Evolutionary conservation across 2,113 vertebrate species (phyloP), one percentile per base, ranked within the genome.

Genomic region (Malurus alboscapulatus): DNA sequence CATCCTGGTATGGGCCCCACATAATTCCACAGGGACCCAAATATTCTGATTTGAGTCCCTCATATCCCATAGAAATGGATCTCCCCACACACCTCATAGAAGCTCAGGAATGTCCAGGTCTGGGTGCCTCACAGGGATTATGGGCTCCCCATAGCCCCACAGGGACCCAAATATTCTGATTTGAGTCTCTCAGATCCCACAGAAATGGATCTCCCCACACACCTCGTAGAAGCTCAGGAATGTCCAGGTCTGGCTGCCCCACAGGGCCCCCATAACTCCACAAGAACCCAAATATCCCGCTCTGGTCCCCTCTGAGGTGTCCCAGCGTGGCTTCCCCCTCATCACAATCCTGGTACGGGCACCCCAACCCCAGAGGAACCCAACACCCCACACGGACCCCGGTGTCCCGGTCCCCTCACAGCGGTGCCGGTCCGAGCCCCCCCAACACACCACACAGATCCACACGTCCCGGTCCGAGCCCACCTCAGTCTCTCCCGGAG

Each of bases 1-100:
- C 2, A 26, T 7, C 22, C 27, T 6, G 2, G 5, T 19, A 14
- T 0, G 14, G 17, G 3, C 7, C 6, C 12, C 20, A 22, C 20
- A 4, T 1, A 10, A 24, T 7, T 50, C 19, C 57, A 14, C 12
- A 32, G 12, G 4, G 6, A 8, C 12, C 14, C 71, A 25, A 12
- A 1, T 2, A 9, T n/a, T 11, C 5, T 5, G 34, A 8, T 47
- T 4, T 7, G 21, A 27, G 25, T 12, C 36, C 36, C 36, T 54
- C 61, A 22, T 34, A 30, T 6, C 59, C 27, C 47, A 20, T 40
- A 27, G 15, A 17, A 1, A 6, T 0, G 14, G 17, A 19, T 14
- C 17, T 17, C 40, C 51, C 27, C 57, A 32, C 30, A 51, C 25
- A 20, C 22, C 48, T 18, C 10, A 4, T 2, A 63, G 11, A 5